Evolutionary conservation across 1,140 invertebrate genomes (phyloP).

Genomic region (Grapholita molesta): DNA sequence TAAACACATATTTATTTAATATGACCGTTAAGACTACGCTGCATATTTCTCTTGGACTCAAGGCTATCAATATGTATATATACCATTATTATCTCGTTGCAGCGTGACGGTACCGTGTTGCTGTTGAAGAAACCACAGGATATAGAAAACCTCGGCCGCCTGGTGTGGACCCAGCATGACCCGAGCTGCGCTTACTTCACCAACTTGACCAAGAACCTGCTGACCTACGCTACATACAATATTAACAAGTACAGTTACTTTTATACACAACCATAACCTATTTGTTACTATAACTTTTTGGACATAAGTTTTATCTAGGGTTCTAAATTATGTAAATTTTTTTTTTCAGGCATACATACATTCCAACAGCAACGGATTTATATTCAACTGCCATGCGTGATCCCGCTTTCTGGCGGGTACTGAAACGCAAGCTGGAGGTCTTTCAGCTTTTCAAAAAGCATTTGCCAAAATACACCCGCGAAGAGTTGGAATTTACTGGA

Average conservation of each 20-base stretch:
- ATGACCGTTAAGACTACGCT: too few species aligned
- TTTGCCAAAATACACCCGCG: slow-evolving; percentile 79
- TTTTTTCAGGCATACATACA: slow-evolving; percentile 66
- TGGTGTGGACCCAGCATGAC: slow-evolving; percentile 79
- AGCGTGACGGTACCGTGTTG: slow-evolving; percentile 75
- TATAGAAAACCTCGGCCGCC: slow-evolving; percentile 77
- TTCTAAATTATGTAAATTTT: neutral
- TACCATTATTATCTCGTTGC: slow-evolving; percentile 39
- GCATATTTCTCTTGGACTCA: too few species aligned
- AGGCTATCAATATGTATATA: neutral
- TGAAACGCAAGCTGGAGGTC: slow-evolving; percentile 76
- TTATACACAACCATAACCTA: too few species aligned
- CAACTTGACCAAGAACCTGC: slow-evolving; percentile 49
- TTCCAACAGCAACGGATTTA: slow-evolving; percentile 66
- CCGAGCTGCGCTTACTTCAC: slow-evolving; percentile 78
- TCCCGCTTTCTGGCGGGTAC: slow-evolving; percentile 82
- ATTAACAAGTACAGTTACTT: slow-evolving; percentile 61
- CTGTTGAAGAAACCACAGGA: slow-evolving; percentile 77
- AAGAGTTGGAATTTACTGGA: slow-evolving; percentile 80
- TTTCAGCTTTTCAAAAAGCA: slow-evolving; percentile 75
- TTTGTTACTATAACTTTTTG: too few species aligned
- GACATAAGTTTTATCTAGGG: neutral
- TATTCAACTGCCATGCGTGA: slow-evolving; percentile 81
- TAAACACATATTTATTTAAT: too few species aligned
- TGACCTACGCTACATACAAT: slow-evolving; percentile 58